Evolutionary conservation across 64 coral and sea anemone genomes (phyloP).

Genomic region (Dendronephthya gigantea): DNA sequence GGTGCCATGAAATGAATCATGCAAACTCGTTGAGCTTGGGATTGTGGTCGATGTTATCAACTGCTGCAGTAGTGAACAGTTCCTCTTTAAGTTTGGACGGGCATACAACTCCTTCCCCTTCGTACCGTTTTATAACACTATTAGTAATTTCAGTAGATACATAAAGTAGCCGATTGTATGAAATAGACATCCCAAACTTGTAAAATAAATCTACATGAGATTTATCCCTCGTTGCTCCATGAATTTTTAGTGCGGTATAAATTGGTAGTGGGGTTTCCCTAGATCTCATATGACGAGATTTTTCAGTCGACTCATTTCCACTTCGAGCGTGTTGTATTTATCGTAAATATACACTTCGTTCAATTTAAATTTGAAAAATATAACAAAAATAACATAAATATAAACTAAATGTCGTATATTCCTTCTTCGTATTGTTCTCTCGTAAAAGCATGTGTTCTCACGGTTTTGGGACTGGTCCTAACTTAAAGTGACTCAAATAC

Average conservation of each 20-base stretch:
- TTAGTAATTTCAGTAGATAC: conserved; percentile 19
- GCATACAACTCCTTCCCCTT: conserved; percentile 17
- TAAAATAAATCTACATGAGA: conserved; percentile 24
- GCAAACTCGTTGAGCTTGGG: background rate
- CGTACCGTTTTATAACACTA: conserved; percentile 27
- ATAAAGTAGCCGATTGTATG: conserved; percentile 28
- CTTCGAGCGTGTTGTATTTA: background rate
- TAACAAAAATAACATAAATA: too few relatives aligned
- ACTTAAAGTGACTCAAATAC: too few relatives aligned
- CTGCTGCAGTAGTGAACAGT: conserved; percentile 1
- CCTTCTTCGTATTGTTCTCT: too few relatives aligned
- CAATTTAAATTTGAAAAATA: too few relatives aligned
- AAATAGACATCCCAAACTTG: conserved; percentile 12
- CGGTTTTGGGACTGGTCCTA: too few relatives aligned
- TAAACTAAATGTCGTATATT: too few relatives aligned
- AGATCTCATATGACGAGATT: background rate
- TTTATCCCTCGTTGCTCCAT: conserved; percentile 16
- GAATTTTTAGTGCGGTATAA: background rate
- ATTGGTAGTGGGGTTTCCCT: background rate
- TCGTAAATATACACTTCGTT: too few relatives aligned
- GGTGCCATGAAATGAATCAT: background rate
- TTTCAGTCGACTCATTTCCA: background rate
- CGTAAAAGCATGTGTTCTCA: too few relatives aligned
- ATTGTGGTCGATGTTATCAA: conserved; percentile 22
- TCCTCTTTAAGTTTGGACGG: background rate